Conservation (phyloP, 2,888 invertebrate genomes). For the Drosophila villosipedis region DNA sequence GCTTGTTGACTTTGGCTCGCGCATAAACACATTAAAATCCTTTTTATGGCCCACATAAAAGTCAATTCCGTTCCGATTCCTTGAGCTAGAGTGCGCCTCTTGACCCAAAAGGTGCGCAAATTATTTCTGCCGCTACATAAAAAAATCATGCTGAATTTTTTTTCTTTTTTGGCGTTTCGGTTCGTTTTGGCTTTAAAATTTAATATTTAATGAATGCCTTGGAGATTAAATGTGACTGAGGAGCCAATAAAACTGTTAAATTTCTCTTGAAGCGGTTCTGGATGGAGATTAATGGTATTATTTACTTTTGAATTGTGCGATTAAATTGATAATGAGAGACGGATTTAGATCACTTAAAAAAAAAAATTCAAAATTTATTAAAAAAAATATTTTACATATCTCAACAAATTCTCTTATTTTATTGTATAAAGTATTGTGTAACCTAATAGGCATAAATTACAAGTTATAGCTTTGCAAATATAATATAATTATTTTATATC, state of each 20-base stretch:
- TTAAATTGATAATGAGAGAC: neutral
- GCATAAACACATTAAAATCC: conserved; percentile 75
- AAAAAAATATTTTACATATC: neutral
- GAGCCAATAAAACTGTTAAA: neutral
- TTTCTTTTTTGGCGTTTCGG: neutral
- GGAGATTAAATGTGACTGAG: conserved; percentile 7
- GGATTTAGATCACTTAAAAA: neutral
- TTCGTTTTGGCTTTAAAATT: conserved; percentile 17
- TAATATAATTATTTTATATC: neutral
- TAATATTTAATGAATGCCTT: conserved; percentile 16
- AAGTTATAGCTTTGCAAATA: neutral
- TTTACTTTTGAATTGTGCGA: neutral
- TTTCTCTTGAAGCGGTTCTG: neutral
- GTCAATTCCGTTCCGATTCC: conserved; percentile 67
- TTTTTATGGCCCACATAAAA: conserved; percentile 72
- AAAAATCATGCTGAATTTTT: conserved; percentile 53
- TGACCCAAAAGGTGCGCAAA: conserved; percentile 62
- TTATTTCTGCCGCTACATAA: conserved; percentile 50
- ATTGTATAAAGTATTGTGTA: neutral
- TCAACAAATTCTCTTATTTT: too few species aligned
- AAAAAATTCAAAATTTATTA: neutral
- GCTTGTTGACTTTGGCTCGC: conserved; percentile 50
- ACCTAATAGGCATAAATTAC: neutral
- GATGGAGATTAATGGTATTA: neutral
- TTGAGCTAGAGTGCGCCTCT: conserved; percentile 34